These are phyloP conservation scores for Corydoras sp. DNA, from an alignment of 2,113 vertebrate genomes.

Conservation along the genomic window DNA sequence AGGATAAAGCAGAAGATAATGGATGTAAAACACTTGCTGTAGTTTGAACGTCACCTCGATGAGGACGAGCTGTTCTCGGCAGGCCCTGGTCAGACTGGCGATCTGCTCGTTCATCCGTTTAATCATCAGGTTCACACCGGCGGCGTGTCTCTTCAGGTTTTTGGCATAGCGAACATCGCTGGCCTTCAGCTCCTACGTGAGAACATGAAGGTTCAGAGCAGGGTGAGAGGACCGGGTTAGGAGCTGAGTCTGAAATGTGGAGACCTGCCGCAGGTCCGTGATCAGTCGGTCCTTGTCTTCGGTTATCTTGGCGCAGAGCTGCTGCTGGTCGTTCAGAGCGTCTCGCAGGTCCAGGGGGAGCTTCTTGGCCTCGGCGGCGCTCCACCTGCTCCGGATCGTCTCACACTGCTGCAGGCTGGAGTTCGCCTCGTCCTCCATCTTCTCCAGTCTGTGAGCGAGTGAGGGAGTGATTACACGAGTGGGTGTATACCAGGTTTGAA, in stretches of 20 bases:
- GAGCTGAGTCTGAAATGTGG: not conserved
- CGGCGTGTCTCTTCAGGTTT: constrained; percentile 71
- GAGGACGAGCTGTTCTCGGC: constrained; percentile 63
- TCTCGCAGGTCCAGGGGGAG: constrained; percentile 71
- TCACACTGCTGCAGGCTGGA: constrained; percentile 67
- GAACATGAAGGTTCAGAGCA: not conserved
- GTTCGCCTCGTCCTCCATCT: constrained; percentile 53
- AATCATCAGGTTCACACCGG: constrained; percentile 72
- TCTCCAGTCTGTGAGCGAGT: constrained; percentile 50
- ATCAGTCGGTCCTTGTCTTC: constrained; percentile 78
- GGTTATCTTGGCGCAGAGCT: constrained; percentile 63
- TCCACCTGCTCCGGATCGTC: constrained; percentile 70
- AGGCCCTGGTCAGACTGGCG: constrained; percentile 60
- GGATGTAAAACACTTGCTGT: too few species aligned
- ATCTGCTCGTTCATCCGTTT: constrained; percentile 80
- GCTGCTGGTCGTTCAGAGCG: constrained; percentile 65
- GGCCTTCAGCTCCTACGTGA: constrained; percentile 72
- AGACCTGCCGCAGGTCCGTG: constrained; percentile 73
- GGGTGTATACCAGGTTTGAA: too few species aligned
- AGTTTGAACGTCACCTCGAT: constrained; percentile 64
- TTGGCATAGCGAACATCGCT: constrained; percentile 74
- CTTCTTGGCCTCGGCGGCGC: constrained; percentile 45
- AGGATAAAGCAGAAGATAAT: too few species aligned
- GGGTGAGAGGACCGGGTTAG: not conserved
- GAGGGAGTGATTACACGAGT: too few species aligned